phyloP scores from a whole-genome alignment of 2,113 vertebrate genomes.

The Upupa epops region DNA sequence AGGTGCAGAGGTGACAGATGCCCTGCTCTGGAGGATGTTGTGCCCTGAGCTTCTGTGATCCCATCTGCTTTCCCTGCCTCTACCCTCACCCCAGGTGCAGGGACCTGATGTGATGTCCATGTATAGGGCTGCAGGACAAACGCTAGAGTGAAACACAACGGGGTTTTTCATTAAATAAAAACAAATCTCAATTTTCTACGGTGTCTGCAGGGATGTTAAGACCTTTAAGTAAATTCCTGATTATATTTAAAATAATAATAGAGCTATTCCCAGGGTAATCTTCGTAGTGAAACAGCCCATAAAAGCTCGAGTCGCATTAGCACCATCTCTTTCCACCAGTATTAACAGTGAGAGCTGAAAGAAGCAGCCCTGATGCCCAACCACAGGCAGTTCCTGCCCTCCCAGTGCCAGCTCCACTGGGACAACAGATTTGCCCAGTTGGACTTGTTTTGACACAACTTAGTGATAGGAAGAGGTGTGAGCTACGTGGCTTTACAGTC shows the following conservation, averaged over 20 bases:
- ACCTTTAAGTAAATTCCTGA: neutral
- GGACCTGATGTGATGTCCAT: neutral
- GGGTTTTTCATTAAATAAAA: neutral
- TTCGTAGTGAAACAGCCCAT: neutral
- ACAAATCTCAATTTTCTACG: neutral
- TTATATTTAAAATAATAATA: conserved; percentile 5
- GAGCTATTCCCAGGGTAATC: neutral
- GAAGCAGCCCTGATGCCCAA: neutral
- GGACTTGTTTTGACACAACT: neutral
- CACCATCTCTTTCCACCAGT: neutral
- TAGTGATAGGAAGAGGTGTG: neutral
- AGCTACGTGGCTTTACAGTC: neutral
- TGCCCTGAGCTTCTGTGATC: neutral
- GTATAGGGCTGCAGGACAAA: fast-evolving
- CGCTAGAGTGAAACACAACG: neutral
- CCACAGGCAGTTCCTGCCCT: neutral
- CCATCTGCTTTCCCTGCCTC: neutral
- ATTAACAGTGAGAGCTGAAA: neutral
- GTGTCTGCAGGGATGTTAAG: neutral
- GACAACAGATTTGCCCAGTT: neutral
- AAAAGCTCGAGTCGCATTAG: neutral
- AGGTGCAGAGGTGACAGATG: neutral
- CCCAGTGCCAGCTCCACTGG: fast-evolving
- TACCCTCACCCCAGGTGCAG: fast-evolving
- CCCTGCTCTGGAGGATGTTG: neutral